Evolutionary conservation across 2,797 vertebrate species (phyloP).

Genomic region (Tapera naevia): DNA sequence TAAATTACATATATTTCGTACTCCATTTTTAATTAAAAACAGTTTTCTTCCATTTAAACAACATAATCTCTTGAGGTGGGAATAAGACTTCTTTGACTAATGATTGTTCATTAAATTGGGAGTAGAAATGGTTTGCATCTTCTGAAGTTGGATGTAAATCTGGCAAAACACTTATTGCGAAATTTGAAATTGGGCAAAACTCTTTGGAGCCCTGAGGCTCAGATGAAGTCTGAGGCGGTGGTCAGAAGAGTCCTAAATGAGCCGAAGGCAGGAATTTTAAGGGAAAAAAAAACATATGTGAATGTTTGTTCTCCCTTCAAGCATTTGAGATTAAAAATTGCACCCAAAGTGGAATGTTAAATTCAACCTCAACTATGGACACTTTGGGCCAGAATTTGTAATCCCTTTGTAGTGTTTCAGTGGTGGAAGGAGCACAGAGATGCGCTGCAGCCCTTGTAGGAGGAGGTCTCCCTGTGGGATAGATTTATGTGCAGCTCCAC

Average conservation of each 20-base stretch:
- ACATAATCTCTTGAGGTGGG: conserved; percentile 6
- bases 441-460: neutral
- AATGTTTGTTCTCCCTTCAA: neutral
- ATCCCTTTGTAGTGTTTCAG: neutral
- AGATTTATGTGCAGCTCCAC: neutral
- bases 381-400: neutral
- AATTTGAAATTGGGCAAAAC: neutral
- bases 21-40: neutral
- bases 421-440: rapidly evolving
- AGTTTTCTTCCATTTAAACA: neutral
- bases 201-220: neutral
- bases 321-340: neutral
- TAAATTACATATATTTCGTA: neutral
- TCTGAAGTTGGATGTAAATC: conserved; percentile 9
- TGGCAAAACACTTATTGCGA: neutral
- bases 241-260: neutral
- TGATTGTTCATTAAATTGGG: neutral
- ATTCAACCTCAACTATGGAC: neutral
- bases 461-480: neutral
- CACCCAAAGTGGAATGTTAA: neutral
- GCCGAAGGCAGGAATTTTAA: neutral
- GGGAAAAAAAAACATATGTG: neutral
- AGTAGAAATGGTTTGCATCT: neutral
- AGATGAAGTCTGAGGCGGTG: neutral
- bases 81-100: neutral